Conservation (phyloP, 1,140 invertebrate species). For the Campoletis sonorensis region DNA sequence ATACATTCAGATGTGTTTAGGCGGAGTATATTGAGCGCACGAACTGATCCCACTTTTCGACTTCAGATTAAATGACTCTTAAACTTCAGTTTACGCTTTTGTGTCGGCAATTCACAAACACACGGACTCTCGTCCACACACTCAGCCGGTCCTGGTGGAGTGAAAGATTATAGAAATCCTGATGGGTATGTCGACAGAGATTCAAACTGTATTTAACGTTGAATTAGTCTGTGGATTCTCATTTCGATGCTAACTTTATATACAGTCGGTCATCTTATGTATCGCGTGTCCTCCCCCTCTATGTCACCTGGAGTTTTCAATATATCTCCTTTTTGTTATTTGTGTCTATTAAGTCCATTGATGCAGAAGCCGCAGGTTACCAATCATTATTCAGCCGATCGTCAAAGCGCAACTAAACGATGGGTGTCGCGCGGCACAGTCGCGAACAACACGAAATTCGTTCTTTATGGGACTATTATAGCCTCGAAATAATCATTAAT, state of each 20-base stretch:
- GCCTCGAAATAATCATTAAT: too few species aligned
- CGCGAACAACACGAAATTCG: not conserved
- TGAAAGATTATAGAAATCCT: constrained; percentile 18
- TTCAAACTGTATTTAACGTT: constrained; percentile 69
- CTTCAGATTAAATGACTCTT: constrained; percentile 53
- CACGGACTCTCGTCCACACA: too few species aligned
- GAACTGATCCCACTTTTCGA: constrained; percentile 25
- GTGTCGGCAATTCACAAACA: constrained; percentile 36
- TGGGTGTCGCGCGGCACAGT: not conserved
- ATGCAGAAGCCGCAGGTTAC: constrained; percentile 38
- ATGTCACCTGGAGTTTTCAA: constrained; percentile 12
- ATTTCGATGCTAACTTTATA: not conserved
- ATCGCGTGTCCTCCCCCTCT: not conserved
- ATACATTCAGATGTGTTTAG: constrained; percentile 41
- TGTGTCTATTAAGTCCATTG: not conserved
- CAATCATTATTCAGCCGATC: not conserved
- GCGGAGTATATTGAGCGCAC: constrained; percentile 32
- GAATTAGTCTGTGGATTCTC: constrained; percentile 61
- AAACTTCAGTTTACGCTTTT: constrained; percentile 53
- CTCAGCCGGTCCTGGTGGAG: not conserved
- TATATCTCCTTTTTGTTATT: not conserved
- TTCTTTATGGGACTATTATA: not conserved
- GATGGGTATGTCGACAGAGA: constrained; percentile 61
- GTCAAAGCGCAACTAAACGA: constrained; percentile 18
- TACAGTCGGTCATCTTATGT: not conserved